Evolutionary conservation across 1,140 invertebrate genomes (phyloP).

Genomic region (Temnothorax curvispinosus): DNA sequence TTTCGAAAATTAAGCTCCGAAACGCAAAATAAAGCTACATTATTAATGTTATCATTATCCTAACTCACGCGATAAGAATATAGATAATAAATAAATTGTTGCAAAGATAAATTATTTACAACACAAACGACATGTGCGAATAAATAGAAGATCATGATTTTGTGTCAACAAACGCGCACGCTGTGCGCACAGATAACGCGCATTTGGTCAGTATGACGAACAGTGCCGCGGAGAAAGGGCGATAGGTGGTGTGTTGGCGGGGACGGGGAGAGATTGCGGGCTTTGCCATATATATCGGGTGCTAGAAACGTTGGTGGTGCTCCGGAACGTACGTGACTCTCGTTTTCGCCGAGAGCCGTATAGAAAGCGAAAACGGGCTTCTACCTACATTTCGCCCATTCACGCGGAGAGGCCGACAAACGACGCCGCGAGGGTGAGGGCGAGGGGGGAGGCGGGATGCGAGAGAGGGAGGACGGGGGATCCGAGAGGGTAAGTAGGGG

Average conservation of each 20-base stretch:
- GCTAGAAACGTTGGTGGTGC: slow-evolving; percentile 78
- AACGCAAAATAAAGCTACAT: background rate
- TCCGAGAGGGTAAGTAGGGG: slow-evolving; percentile 64
- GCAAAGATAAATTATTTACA: background rate
- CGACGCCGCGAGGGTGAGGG: slow-evolving; percentile 61
- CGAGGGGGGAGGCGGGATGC: slow-evolving; percentile 13
- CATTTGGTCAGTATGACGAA: slow-evolving; percentile 60
- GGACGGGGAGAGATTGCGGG: slow-evolving; percentile 40
- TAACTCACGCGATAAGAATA: background rate
- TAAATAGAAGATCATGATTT: background rate
- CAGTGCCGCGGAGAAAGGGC: slow-evolving; percentile 13
- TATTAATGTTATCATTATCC: background rate
- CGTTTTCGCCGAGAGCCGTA: slow-evolving; percentile 84
- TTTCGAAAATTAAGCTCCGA: background rate
- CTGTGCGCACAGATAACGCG: slow-evolving; percentile 35
- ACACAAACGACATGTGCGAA: background rate
- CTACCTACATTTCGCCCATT: slow-evolving; percentile 86
- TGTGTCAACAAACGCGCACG: background rate
- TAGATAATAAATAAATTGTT: background rate
- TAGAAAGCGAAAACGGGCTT: slow-evolving; percentile 85
- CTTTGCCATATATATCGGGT: slow-evolving; percentile 64
- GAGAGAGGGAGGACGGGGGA: slow-evolving; percentile 39
- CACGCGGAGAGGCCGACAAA: slow-evolving; percentile 79
- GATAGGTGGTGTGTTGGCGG: slow-evolving; percentile 6
- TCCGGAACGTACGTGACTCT: slow-evolving; percentile 84